Evolutionary conservation across 2,113 vertebrate genomes (phyloP), one percentile per base, ranked within the genome.

Genomic region (Colinus virginianus): DNA sequence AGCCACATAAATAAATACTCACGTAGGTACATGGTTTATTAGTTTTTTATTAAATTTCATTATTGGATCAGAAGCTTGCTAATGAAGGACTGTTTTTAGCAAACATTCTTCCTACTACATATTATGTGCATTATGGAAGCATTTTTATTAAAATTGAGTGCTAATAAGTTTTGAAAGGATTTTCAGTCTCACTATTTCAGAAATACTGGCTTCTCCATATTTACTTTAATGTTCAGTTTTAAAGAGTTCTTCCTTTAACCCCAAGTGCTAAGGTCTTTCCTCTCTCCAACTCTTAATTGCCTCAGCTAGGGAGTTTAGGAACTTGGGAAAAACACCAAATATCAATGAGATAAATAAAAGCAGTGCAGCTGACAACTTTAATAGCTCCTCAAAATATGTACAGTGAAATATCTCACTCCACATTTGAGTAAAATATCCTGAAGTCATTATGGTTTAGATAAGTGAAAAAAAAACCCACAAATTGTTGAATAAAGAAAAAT

Each of bases 1-100:
- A 75, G 32, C 8, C 43, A 64, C n/a, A 61, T n/a, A 88, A 92
- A 53, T n/a, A 78, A 71, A 20, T 53, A 68, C 43, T 71, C 3
- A 1, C 42, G 34, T 69, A 38, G 85, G 38, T 20, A 80, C 61
- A 79, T 7, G 42, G 70, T 32, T 87, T 72, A 76, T 88, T 91
- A 88, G 34, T 63, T 95, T 93, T 59, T 70, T 25, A 71, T 94
- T 91, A 67, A 88, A 83, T 93, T 86, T 78, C 42, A 40, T 38
- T 82, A 38, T 90, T 82, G 56, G 71, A 82, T 88, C 77, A 87
- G 32, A 66, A 82, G 22, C 45, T 90, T 87, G 40, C 34, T 94
- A 69, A 88, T 69, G 58, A 79, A 69, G 22, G 40, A 87, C 70
- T 16, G 71, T 84, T 89, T 90, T 82, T 32, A 74, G 32, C 17